phyloP scores from a whole-genome alignment of 1,140 invertebrate genomes.

The Drosophila elegans region DNA sequence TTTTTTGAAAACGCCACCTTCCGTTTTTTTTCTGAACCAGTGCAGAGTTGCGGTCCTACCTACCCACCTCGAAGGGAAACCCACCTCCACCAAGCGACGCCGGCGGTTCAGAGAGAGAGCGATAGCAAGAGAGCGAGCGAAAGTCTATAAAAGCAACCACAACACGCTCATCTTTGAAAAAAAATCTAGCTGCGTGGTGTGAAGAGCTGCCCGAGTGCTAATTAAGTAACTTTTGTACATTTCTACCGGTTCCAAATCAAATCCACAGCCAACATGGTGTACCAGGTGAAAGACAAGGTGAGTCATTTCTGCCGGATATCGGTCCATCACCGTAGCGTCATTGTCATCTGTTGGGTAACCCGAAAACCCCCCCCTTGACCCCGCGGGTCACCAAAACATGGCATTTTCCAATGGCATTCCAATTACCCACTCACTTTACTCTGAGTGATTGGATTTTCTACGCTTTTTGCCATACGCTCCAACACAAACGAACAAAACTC shows the following conservation, averaged over 20 bases:
- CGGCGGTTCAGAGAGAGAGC: not conserved
- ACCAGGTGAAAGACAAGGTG: slow-evolving; percentile 73
- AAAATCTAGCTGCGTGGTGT: slow-evolving; percentile 30
- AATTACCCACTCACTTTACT: slow-evolving; percentile 2
- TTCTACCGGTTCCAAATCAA: slow-evolving; percentile 41
- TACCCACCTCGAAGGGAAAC: not conserved
- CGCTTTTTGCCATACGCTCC: slow-evolving; percentile 11
- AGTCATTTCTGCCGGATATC: slow-evolving; percentile 45
- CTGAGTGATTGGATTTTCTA: slow-evolving; percentile 1
- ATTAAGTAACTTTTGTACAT: slow-evolving; percentile 65
- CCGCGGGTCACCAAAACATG: slow-evolving; percentile 8
- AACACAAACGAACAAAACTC: not conserved
- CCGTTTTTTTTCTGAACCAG: not conserved
- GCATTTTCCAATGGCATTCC: slow-evolving; percentile 7
- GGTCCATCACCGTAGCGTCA: not conserved
- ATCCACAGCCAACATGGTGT: slow-evolving; percentile 67
- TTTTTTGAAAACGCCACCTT: not conserved
- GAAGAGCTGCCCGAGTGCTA: slow-evolving; percentile 28
- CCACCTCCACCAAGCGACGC: not conserved
- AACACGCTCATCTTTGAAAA: not conserved
- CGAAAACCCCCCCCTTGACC: slow-evolving; percentile 1
- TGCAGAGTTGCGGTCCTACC: not conserved
- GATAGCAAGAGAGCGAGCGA: not conserved
- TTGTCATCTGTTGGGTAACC: slow-evolving; percentile 21
- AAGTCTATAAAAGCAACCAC: slow-evolving; percentile 31